Percentiles rank a stretch among this genome's conserved stretches.
phyloP scores from a whole-genome alignment of 2,888 invertebrate genomes.

The Metalampra italica region DNA sequence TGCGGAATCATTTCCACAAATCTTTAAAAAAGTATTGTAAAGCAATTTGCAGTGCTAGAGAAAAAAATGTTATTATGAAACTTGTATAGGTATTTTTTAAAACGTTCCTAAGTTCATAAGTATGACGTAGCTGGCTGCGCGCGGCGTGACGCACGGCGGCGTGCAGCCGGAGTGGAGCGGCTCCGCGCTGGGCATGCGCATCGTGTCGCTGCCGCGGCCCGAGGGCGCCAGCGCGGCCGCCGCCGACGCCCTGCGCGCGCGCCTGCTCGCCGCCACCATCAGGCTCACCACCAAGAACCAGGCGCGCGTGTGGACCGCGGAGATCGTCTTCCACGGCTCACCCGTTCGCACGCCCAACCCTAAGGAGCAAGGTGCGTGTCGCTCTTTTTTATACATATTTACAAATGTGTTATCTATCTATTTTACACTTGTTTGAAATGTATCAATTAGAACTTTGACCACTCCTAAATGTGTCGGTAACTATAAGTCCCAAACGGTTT shows the following conservation, averaged over 20 bases:
- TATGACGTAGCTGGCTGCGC: slow-evolving; percentile 80
- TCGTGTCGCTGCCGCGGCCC: slow-evolving; percentile 86
- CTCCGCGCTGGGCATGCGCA: slow-evolving; percentile 88
- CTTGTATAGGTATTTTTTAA: too few species aligned
- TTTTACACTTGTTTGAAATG: too few species aligned
- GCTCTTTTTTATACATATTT: neutral
- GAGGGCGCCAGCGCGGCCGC: slow-evolving; percentile 68
- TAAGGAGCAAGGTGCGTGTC: slow-evolving; percentile 22
- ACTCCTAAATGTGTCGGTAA: too few species aligned
- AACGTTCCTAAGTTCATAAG: too few species aligned
- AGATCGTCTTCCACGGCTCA: slow-evolving; percentile 91
- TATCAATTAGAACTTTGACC: too few species aligned
- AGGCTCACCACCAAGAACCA: slow-evolving; percentile 88
- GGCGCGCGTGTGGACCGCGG: slow-evolving; percentile 91
- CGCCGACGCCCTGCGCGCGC: slow-evolving; percentile 85
- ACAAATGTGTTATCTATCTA: too few species aligned
- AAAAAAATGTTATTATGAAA: too few species aligned
- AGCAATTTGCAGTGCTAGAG: too few species aligned
- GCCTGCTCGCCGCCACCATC: slow-evolving; percentile 89
- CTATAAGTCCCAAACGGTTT: too few species aligned
- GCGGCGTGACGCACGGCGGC: slow-evolving; percentile 94
- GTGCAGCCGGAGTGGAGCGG: slow-evolving; percentile 96
- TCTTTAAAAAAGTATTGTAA: too few species aligned
- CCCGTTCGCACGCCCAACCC: slow-evolving; percentile 87
- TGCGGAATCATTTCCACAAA: too few species aligned